Percentiles rank a stretch among this genome's conserved stretches.
Evolutionary conservation across 2,113 vertebrate genomes (phyloP).

Genomic region (Ceuthmochares aereus): DNA sequence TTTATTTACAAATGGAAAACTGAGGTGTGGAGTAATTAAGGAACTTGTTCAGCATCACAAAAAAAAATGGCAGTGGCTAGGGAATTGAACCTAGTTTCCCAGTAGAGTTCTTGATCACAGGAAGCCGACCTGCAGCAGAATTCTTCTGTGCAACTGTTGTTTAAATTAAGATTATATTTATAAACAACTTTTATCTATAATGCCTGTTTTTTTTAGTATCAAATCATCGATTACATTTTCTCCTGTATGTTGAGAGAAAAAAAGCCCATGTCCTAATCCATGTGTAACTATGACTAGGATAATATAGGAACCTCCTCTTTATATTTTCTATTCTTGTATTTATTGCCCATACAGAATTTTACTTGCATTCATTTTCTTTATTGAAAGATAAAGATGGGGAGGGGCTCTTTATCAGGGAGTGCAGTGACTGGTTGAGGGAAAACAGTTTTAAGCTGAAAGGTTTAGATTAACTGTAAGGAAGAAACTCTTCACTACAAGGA

Average conservation of each 20-base stretch:
- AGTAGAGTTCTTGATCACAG: background rate
- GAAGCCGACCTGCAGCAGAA: background rate
- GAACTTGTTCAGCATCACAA: background rate
- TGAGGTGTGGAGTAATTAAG: background rate
- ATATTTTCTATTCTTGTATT: background rate
- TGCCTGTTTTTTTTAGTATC: background rate
- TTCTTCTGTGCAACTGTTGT: background rate
- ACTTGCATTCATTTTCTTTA: background rate
- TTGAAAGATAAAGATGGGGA: background rate
- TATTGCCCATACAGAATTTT: background rate
- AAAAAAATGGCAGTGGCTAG: background rate
- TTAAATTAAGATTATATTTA: background rate
- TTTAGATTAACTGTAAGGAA: too few relatives aligned
- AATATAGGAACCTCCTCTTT: background rate
- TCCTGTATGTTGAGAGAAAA: background rate
- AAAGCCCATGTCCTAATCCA: too few relatives aligned
- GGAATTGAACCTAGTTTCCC: background rate
- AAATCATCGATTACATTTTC: background rate
- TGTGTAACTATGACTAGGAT: accelerated
- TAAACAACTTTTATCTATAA: background rate
- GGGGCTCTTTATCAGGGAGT: too few relatives aligned
- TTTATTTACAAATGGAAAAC: constrained; percentile 5
- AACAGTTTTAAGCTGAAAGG: too few relatives aligned
- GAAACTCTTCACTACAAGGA: too few relatives aligned
- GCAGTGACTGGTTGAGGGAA: too few relatives aligned